Evolutionary conservation across 1,140 invertebrate genomes (phyloP).

Genomic region (Telenomus remus): DNA sequence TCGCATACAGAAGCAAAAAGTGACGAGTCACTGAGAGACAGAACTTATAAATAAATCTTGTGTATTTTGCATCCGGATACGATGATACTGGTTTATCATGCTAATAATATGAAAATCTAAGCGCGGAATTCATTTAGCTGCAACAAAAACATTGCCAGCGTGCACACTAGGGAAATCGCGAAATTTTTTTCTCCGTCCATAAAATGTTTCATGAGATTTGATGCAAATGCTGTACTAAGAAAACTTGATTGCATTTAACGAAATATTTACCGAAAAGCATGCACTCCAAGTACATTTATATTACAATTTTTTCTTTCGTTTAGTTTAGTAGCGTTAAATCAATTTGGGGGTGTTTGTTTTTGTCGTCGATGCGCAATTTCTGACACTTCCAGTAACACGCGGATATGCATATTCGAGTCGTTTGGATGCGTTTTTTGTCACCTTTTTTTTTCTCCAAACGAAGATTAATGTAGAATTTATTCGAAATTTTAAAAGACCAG

Average conservation of each 20-base stretch:
- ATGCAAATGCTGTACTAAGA: neutral
- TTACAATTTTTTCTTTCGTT: too few relatives aligned
- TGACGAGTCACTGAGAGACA: conserved; percentile 34
- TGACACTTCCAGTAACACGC: too few relatives aligned
- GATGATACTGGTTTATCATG: conserved; percentile 34
- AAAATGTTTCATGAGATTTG: conserved; percentile 7
- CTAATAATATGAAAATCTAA: conserved; percentile 57
- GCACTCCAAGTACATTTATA: too few relatives aligned
- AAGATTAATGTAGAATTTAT: conserved; percentile 38
- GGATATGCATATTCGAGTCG: too few relatives aligned
- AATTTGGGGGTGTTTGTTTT: too few relatives aligned
- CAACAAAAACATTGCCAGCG: conserved; percentile 41
- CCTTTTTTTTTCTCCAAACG: neutral
- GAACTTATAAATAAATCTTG: conserved; percentile 44
- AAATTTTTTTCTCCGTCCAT: conserved; percentile 25
- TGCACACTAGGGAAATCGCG: conserved; percentile 12
- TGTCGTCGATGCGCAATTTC: too few relatives aligned
- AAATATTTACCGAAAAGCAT: too few relatives aligned
- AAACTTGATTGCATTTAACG: neutral
- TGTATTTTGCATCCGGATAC: neutral
- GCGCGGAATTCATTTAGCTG: conserved; percentile 29
- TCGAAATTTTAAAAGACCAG: conserved; percentile 36
- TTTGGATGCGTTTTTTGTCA: neutral
- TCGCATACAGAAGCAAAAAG: conserved; percentile 42
- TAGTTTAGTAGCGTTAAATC: too few relatives aligned